phyloP scores from a whole-genome alignment of 2,113 vertebrate species.

The Sardina pilchardus region DNA sequence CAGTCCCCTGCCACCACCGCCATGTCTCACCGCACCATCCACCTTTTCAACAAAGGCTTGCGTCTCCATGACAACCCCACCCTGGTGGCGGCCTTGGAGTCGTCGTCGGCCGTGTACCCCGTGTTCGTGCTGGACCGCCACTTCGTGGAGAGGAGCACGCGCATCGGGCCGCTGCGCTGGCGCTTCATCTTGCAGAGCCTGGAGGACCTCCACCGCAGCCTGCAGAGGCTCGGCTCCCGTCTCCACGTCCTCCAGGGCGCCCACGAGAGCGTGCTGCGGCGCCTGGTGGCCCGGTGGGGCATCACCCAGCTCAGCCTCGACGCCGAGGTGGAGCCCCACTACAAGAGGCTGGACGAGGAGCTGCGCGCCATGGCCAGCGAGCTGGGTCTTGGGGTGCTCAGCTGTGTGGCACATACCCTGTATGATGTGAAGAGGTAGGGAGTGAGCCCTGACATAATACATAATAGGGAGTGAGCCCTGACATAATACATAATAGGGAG shows the following conservation, averaged over 20 bases:
- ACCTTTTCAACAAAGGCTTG: constrained; percentile 66
- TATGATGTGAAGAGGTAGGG: constrained; percentile 56
- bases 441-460: background rate
- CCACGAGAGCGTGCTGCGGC: constrained; percentile 39
- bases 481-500: background rate
- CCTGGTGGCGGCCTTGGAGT: constrained; percentile 58
- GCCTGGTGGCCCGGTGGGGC: constrained; percentile 53
- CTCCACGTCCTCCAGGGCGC: constrained; percentile 62
- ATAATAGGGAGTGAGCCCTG: background rate
- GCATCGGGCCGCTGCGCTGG: constrained; percentile 54
- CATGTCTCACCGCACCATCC: constrained; percentile 52
- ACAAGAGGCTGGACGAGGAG: constrained; percentile 58
- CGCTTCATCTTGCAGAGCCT: constrained; percentile 64
- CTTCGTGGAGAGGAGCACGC: constrained; percentile 48
- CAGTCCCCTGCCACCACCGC: background rate
- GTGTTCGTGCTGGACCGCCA: constrained; percentile 59
- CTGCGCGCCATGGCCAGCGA: constrained; percentile 54
- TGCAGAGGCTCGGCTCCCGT: constrained; percentile 53
- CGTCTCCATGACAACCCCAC: constrained; percentile 64
- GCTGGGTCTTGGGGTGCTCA: constrained; percentile 58
- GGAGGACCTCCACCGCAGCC: constrained; percentile 56
- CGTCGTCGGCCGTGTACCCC: constrained; percentile 53
- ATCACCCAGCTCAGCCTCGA: constrained; percentile 64
- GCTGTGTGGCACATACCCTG: constrained; percentile 60
- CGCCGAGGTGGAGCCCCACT: constrained; percentile 58